phyloP scores from a whole-genome alignment of 2,797 vertebrate species.

The Manis pentadactyla region DNA sequence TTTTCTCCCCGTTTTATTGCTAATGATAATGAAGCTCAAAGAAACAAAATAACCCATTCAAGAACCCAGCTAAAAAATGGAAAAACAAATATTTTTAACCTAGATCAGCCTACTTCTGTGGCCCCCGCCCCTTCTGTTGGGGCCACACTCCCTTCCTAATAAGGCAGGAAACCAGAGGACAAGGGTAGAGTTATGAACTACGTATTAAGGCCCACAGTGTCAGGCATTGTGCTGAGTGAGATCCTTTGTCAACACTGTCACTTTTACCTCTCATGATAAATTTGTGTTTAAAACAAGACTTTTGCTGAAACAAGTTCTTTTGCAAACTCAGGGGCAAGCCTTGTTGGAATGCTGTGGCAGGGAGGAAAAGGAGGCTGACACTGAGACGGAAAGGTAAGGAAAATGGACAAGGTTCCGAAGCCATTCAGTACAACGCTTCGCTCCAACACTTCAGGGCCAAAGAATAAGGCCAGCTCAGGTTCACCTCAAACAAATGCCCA shows the following conservation, averaged over 20 bases:
- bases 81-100: neutral
- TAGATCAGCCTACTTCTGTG: neutral
- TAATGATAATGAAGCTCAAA: neutral
- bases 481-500: neutral
- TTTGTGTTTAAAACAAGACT: neutral
- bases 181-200: neutral
- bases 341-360: neutral
- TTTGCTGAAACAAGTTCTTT: constrained; percentile 2
- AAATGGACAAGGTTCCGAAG: neutral
- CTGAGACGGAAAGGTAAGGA: neutral
- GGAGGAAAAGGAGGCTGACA: neutral
- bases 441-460: neutral
- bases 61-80: neutral
- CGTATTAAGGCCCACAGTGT: neutral
- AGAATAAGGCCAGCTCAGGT: neutral
- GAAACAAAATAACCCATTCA: constrained; percentile 9
- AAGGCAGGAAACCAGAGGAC: neutral
- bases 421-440: neutral
- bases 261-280: neutral
- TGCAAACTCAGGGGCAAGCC: neutral
- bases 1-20: neutral
- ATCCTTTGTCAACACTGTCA: neutral
- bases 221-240: neutral
- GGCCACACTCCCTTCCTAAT: neutral
- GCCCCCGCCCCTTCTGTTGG: neutral